Percentiles rank a stretch among this genome's conserved stretches.
phyloP scores from a whole-genome alignment of 1,140 invertebrate genomes.

The Drosophila elegans region DNA sequence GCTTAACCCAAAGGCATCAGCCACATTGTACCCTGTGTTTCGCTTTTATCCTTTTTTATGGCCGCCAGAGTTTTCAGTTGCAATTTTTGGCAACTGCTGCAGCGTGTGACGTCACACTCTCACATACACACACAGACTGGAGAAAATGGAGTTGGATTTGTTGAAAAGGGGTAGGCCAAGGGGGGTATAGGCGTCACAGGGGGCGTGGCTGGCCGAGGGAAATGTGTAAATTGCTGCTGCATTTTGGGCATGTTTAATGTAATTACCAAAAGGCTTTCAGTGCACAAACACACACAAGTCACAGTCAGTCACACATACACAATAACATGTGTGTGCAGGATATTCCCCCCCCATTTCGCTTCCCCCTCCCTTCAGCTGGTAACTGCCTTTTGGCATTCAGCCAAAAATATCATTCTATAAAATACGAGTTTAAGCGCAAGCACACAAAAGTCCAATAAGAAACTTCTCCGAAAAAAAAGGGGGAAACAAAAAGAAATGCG shows the following conservation, averaged over 20 bases:
- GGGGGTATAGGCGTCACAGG: not conserved
- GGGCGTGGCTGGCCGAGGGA: slow-evolving; percentile 15
- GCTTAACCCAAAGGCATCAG: slow-evolving; percentile 67
- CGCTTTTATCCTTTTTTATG: slow-evolving; percentile 54
- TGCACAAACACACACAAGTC: slow-evolving; percentile 47
- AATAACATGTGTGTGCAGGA: slow-evolving; percentile 15
- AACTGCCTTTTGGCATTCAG: slow-evolving; percentile 58
- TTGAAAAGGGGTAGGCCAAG: slow-evolving; percentile 1
- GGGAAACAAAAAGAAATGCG: slow-evolving; percentile 37
- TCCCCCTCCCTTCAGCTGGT: not conserved
- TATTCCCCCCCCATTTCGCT: not conserved
- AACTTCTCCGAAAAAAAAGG: slow-evolving; percentile 54
- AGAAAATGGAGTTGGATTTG: slow-evolving; percentile 25
- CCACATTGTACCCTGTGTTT: slow-evolving; percentile 34
- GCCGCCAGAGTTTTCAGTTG: slow-evolving; percentile 68
- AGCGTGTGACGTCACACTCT: slow-evolving; percentile 53
- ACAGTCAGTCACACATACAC: slow-evolving; percentile 31
- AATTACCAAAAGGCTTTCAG: slow-evolving; percentile 83
- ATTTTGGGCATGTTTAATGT: slow-evolving; percentile 83
- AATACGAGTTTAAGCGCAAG: slow-evolving; percentile 78
- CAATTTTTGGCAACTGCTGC: slow-evolving; percentile 56
- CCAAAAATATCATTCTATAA: slow-evolving; percentile 83
- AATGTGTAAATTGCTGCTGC: slow-evolving; percentile 80
- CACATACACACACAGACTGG: slow-evolving; percentile 1
- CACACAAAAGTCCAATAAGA: slow-evolving; percentile 77